Conservation (phyloP, 2,888 invertebrate genomes). For the Orgyia antiqua region DNA sequence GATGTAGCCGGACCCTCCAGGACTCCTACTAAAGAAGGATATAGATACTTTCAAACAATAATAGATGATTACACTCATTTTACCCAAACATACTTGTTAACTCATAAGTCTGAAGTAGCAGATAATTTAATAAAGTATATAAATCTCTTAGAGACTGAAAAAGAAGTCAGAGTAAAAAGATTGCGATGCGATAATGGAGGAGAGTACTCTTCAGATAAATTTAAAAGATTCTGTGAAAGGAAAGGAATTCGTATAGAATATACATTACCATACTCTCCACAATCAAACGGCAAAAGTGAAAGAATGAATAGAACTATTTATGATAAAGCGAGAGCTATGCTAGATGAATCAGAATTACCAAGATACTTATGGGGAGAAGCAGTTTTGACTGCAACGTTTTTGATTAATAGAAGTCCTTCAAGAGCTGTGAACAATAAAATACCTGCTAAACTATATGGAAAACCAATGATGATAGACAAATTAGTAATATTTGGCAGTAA, state of each 20-base stretch:
- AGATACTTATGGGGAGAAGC: conserved; percentile 38
- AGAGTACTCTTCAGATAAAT: conserved; percentile 33
- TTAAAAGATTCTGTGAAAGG: conserved; percentile 21
- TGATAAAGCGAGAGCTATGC: conserved; percentile 38
- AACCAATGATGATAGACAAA: too few relatives aligned
- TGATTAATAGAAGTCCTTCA: not conserved
- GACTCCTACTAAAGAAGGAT: not conserved
- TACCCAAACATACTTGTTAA: conserved; percentile 31
- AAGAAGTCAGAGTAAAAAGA: conserved; percentile 30
- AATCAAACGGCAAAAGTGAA: conserved; percentile 44
- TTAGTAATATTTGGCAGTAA: too few relatives aligned
- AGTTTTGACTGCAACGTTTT: conserved; percentile 29
- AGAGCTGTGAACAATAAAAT: not conserved
- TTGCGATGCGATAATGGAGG: conserved; percentile 35
- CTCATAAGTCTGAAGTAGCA: conserved; percentile 32
- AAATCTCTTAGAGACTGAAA: conserved; percentile 13
- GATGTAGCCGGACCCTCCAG: not conserved
- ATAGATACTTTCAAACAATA: conserved; percentile 14
- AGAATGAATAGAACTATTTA: conserved; percentile 40
- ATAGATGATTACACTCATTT: conserved; percentile 40
- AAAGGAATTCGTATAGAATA: conserved; percentile 17
- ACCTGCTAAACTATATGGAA: too few relatives aligned
- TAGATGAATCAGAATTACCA: conserved; percentile 28
- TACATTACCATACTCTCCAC: conserved; percentile 44
- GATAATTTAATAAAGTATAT: conserved; percentile 8